Percentiles rank a stretch among this genome's conserved stretches.
phyloP scores from a whole-genome alignment of 2,888 invertebrate species.

The Gastracanthus pulcherrimus region DNA sequence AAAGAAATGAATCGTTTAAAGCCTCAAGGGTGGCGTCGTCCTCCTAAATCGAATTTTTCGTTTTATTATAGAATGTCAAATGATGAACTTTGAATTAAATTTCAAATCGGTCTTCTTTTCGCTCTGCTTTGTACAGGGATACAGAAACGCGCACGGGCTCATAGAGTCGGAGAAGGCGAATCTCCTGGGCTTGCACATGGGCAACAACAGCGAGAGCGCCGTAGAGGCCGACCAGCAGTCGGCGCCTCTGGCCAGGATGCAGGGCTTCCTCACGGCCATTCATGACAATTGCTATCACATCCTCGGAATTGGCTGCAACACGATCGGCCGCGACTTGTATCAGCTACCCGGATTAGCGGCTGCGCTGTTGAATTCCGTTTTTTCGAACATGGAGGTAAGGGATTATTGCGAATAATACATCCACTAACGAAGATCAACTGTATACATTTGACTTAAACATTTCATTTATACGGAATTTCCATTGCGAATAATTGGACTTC shows the following conservation, averaged over 20 bases:
- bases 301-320: slow-evolving; percentile 80
- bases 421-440: too few species aligned
- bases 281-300: slow-evolving; percentile 91
- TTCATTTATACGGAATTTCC: too few species aligned
- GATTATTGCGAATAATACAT: too few species aligned
- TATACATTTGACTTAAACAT: too few species aligned
- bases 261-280: slow-evolving; percentile 87
- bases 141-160: slow-evolving; percentile 85
- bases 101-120: slow-evolving; percentile 15
- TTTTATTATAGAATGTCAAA: too few species aligned
- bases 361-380: slow-evolving; percentile 85
- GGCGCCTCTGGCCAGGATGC: slow-evolving; percentile 88
- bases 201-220: slow-evolving; percentile 71
- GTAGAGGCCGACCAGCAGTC: slow-evolving; percentile 78
- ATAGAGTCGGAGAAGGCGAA: slow-evolving; percentile 88
- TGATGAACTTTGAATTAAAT: too few species aligned
- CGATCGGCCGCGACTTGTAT: slow-evolving; percentile 93
- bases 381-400: slow-evolving; percentile 83
- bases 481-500: too few species aligned
- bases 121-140: slow-evolving; percentile 79
- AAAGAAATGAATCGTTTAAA: too few species aligned
- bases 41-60: neutral
- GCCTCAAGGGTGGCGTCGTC: too few species aligned
- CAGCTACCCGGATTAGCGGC: slow-evolving; percentile 86
- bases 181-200: slow-evolving; percentile 82